Evolutionary conservation across 2,888 invertebrate species (phyloP).

Genomic region (Parnassius smintheus): DNA sequence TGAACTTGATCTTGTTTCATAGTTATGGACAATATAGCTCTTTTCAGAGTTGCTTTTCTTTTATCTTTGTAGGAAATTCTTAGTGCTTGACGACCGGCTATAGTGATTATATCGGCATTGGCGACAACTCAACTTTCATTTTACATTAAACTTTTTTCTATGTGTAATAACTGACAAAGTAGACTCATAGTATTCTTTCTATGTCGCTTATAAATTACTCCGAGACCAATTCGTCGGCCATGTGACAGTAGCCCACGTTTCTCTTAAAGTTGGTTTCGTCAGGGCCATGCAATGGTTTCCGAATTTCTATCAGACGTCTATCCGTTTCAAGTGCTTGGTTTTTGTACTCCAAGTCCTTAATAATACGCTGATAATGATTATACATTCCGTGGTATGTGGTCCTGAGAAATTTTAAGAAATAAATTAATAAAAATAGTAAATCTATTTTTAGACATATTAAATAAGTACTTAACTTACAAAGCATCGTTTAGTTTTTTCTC

Average conservation of each 20-base stretch:
- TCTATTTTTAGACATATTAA: neutral
- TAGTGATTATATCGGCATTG: too few species aligned
- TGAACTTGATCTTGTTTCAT: too few species aligned
- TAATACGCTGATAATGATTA: conserved; percentile 77
- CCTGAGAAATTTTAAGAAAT: conserved; percentile 47
- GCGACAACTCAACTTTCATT: too few species aligned
- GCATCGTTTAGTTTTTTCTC: conserved; percentile 85
- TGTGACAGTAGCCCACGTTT: conserved; percentile 86
- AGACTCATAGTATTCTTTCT: too few species aligned
- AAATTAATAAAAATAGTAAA: neutral
- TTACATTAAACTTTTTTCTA: too few species aligned
- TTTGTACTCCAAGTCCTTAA: conserved; percentile 87
- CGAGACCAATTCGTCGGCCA: conserved; percentile 83
- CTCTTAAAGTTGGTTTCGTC: conserved; percentile 84
- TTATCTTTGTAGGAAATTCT: too few species aligned
- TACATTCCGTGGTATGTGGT: conserved; percentile 83
- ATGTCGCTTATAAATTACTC: conserved; percentile 37
- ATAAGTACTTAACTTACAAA: conserved; percentile 77
- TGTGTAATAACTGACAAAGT: too few species aligned
- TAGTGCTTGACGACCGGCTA: too few species aligned
- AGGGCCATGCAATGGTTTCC: conserved; percentile 78
- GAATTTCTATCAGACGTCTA: conserved; percentile 86
- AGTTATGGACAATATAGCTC: too few species aligned
- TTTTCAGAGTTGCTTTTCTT: too few species aligned
- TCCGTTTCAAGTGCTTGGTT: conserved; percentile 90